A percentile compares a stretch with the other conserved stretches of the same genome.
These are phyloP conservation scores for Salarias fasciatus DNA, from an alignment of 2,797 vertebrate species.

Conservation along the genomic window DNA sequence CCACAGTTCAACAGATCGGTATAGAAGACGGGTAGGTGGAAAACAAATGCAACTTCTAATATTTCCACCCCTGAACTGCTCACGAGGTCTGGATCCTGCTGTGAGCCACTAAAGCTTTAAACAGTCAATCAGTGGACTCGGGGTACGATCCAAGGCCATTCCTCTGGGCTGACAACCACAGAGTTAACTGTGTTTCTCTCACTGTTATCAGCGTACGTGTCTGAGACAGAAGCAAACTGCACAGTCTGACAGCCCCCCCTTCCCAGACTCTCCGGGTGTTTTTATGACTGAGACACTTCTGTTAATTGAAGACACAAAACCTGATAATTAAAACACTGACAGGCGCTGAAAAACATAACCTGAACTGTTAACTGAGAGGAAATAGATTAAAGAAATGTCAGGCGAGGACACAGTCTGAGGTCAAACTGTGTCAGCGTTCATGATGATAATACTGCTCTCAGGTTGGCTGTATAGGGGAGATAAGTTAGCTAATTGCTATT, in stretches of 20 bases:
- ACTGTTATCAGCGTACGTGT: neutral
- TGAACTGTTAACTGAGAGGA: neutral
- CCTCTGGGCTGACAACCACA: neutral
- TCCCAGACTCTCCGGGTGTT: neutral
- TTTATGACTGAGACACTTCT: conserved; percentile 14
- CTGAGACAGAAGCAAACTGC: neutral
- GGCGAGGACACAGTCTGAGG: conserved; percentile 18
- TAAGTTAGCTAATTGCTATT: conserved; percentile 1
- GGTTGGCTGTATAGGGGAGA: neutral
- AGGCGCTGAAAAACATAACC: conserved; percentile 7
- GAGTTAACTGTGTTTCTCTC: neutral
- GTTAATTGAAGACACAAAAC: conserved; percentile 18
- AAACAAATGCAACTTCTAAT: neutral
- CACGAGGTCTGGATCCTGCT: neutral
- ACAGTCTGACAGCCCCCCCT: neutral
- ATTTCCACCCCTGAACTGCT: neutral
- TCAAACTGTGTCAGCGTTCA: neutral
- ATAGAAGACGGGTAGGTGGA: conserved; percentile 4
- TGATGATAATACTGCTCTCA: neutral
- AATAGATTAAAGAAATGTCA: conserved; percentile 22
- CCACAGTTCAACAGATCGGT: neutral
- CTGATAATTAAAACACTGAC: conserved; percentile 29
- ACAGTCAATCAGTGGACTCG: neutral
- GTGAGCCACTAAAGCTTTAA: neutral
- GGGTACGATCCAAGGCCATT: neutral